Evolutionary conservation across 2,888 invertebrate genomes (phyloP).

Genomic region (Polydrusus cervinus): DNA sequence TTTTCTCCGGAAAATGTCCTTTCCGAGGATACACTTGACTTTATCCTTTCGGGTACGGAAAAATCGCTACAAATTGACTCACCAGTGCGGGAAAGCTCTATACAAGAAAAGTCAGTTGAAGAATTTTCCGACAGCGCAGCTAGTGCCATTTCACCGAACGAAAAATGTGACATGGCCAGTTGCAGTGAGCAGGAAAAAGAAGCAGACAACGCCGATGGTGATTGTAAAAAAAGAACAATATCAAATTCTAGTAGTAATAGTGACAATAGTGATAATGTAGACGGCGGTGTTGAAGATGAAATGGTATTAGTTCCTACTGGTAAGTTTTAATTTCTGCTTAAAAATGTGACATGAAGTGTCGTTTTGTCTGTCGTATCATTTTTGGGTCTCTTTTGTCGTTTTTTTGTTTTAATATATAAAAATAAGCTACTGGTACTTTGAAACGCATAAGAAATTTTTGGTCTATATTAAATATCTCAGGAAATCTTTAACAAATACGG

Average conservation of each 20-base stretch:
- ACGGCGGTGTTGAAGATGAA: conserved; percentile 62
- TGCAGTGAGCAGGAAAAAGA: conserved; percentile 1
- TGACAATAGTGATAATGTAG: conserved; percentile 54
- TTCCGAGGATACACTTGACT: conserved; percentile 63
- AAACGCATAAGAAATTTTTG: no score
- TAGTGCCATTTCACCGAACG: background rate
- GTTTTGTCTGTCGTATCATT: no score
- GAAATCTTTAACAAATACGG: no score
- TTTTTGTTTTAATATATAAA: no score
- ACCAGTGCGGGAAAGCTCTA: conserved; percentile 55
- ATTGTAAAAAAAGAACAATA: background rate
- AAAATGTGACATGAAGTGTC: no score
- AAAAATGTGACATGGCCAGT: conserved; percentile 3
- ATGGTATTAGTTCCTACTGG: conserved; percentile 70
- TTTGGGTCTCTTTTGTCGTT: no score
- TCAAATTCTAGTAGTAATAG: background rate
- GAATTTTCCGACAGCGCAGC: background rate
- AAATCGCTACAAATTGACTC: conserved; percentile 64
- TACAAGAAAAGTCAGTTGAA: background rate
- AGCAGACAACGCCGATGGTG: background rate
- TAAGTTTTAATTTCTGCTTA: conserved; percentile 58
- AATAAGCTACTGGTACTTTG: no score
- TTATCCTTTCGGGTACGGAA: conserved; percentile 64
- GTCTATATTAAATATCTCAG: no score
- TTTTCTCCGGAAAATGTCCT: conserved; percentile 51